Conservation (phyloP, 1,140 invertebrate genomes). For the Homalodisca vitripennis region DNA sequence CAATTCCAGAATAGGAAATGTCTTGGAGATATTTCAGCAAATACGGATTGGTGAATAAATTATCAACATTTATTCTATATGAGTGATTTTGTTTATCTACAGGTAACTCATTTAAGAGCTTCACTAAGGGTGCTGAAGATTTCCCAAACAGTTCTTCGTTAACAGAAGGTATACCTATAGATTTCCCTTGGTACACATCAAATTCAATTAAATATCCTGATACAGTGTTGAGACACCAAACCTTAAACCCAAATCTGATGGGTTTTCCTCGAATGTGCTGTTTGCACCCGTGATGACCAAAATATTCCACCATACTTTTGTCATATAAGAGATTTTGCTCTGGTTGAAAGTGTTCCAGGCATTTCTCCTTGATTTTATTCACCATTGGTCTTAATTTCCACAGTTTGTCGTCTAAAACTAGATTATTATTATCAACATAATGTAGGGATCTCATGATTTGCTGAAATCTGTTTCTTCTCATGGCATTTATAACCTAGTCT, state of each 20-base stretch:
- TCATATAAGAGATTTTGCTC: slow-evolving; percentile 40
- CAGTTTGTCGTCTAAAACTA: slow-evolving; percentile 31
- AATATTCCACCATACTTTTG: slow-evolving; percentile 43
- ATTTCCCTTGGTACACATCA: slow-evolving; percentile 34
- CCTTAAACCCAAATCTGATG: slow-evolving; percentile 36
- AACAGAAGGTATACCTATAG: slow-evolving; percentile 23
- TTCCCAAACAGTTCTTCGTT: slow-evolving; percentile 42
- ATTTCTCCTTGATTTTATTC: slow-evolving; percentile 34
- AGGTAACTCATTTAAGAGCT: slow-evolving; percentile 40
- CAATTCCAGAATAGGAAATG: slow-evolving; percentile 36
- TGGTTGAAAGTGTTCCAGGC: slow-evolving; percentile 38
- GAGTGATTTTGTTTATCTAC: slow-evolving; percentile 15
- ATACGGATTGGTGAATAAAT: slow-evolving; percentile 42
- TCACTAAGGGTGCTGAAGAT: slow-evolving; percentile 38
- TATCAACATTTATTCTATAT: slow-evolving; percentile 42
- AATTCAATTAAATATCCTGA: slow-evolving; percentile 33
- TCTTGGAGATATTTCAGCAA: slow-evolving; percentile 37
- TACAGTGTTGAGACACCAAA: slow-evolving; percentile 30
- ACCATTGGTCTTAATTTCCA: slow-evolving; percentile 34
- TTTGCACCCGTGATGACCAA: slow-evolving; percentile 40
- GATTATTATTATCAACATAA: slow-evolving; percentile 32
- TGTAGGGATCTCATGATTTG: slow-evolving; percentile 34
- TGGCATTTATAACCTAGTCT: slow-evolving; percentile 30
- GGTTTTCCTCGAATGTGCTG: slow-evolving; percentile 42
- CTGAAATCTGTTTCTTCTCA: slow-evolving; percentile 34